Percentiles rank a stretch among this genome's conserved stretches.
Evolutionary conservation across 2,113 vertebrate species (phyloP).

Genomic region (Octodon degus): DNA sequence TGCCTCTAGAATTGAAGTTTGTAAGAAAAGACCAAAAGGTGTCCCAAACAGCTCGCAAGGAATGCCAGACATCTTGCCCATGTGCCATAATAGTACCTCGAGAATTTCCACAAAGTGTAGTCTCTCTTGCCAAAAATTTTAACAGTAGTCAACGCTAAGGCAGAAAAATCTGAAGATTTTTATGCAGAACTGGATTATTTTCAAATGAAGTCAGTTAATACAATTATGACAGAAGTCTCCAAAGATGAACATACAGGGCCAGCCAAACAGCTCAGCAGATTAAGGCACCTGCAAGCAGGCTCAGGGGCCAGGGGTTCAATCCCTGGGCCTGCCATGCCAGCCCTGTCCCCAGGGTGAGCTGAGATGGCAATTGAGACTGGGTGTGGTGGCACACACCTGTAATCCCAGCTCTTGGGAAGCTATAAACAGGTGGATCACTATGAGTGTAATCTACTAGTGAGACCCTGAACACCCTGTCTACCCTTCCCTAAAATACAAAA

Average conservation of each 20-base stretch:
- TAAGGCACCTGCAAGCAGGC: no score
- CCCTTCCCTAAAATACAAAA: no score
- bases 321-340: no score
- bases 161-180: slow-evolving; percentile 8
- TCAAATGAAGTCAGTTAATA: slow-evolving; percentile 70
- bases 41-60: neutral
- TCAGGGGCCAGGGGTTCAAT: no score
- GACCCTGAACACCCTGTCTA: no score
- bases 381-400: no score
- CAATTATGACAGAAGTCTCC: slow-evolving; percentile 54
- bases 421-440: no score
- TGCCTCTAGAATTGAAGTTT: slow-evolving; percentile 42
- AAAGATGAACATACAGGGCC: slow-evolving; percentile 42
- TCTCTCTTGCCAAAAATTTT: slow-evolving; percentile 70
- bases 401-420: no score
- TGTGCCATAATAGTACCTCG: slow-evolving; percentile 40
- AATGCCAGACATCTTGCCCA: slow-evolving; percentile 5
- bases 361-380: no score
- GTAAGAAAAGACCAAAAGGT: slow-evolving; percentile 18
- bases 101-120: slow-evolving; percentile 56
- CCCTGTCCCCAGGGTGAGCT: no score
- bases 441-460: no score
- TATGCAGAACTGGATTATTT: slow-evolving; percentile 61
- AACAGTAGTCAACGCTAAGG: neutral
- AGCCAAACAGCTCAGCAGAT: no score